Percentiles rank a stretch among this genome's conserved stretches.
Evolutionary conservation across 2,797 vertebrate genomes (phyloP).

Genomic region (Xyrichtys novacula): DNA sequence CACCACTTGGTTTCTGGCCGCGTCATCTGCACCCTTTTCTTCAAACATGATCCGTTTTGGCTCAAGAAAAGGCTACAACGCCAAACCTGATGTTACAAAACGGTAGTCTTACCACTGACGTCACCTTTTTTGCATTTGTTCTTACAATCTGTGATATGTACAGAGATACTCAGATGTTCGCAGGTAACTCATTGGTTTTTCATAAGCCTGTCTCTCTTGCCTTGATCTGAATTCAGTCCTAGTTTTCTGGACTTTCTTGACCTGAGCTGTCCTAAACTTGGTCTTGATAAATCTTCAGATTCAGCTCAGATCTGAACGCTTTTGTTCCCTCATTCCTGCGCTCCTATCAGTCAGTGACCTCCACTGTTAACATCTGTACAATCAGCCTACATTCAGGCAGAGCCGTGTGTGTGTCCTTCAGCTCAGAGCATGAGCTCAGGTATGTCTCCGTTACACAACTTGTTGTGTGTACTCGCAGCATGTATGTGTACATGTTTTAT

Average conservation of each 20-base stretch:
- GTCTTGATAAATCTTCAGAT: neutral
- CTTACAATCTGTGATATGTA: neutral
- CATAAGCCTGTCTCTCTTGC: neutral
- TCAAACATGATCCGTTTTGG: no score
- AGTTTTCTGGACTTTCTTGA: neutral
- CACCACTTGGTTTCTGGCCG: no score
- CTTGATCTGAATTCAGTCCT: conserved; percentile 13
- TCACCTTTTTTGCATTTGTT: no score
- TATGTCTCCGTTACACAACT: conserved; percentile 55
- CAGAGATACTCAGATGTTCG: neutral
- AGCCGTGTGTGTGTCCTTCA: conserved; percentile 27
- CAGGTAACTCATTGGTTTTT: neutral
- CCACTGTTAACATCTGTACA: conserved; percentile 12
- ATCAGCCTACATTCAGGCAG: conserved; percentile 16
- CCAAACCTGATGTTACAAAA: no score
- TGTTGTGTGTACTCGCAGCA: conserved; percentile 16
- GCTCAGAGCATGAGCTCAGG: conserved; percentile 35
- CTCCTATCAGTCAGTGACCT: conserved; percentile 5
- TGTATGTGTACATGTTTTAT: conserved; percentile 18
- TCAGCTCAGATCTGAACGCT: conserved; percentile 1
- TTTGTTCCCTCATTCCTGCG: conserved; percentile 24
- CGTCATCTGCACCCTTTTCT: no score
- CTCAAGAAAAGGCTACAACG: no score
- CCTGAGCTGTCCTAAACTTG: conserved; percentile 1
- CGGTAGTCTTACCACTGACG: no score